Percentiles rank a stretch among this genome's conserved stretches.
Evolutionary conservation across 1,140 invertebrate genomes (phyloP).

Genomic region (Sitophilus oryzae): DNA sequence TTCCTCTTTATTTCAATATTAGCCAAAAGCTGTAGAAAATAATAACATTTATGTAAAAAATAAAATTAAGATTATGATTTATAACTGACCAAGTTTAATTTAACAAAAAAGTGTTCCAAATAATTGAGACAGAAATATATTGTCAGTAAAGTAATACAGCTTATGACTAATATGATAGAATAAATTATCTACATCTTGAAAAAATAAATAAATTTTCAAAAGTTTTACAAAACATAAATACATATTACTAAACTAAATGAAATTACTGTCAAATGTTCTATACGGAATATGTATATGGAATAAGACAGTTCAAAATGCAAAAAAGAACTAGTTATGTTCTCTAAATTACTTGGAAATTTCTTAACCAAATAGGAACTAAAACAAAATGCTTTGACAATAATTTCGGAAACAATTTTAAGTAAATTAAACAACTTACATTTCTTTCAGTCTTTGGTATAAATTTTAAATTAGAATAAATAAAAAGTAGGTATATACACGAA

Average conservation of each 20-base stretch:
- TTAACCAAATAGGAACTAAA: conserved; percentile 15
- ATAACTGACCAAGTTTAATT: too few species aligned
- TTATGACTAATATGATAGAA: neutral
- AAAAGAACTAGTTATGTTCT: neutral
- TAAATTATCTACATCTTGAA: neutral
- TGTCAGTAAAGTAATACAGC: neutral
- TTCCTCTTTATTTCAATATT: neutral
- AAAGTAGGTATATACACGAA: conserved; percentile 30
- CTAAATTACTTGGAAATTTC: neutral
- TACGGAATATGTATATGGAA: conserved; percentile 17
- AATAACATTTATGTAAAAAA: too few species aligned
- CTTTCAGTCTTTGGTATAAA: conserved; percentile 41
- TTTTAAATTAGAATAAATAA: conserved; percentile 33
- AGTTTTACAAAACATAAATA: neutral
- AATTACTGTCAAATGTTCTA: conserved; percentile 17
- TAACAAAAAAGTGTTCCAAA: too few species aligned
- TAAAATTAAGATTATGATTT: too few species aligned
- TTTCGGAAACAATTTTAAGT: conserved; percentile 27
- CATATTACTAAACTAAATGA: neutral
- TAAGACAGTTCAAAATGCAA: conserved; percentile 1
- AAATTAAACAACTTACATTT: conserved; percentile 32
- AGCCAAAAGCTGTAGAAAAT: neutral
- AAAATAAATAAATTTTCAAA: neutral
- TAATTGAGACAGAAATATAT: too few species aligned
- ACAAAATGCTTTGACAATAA: conserved; percentile 26